These are phyloP conservation scores for Tigriopus californicus DNA, from an alignment of 2,888 invertebrate species.

Conservation along the genomic window DNA sequence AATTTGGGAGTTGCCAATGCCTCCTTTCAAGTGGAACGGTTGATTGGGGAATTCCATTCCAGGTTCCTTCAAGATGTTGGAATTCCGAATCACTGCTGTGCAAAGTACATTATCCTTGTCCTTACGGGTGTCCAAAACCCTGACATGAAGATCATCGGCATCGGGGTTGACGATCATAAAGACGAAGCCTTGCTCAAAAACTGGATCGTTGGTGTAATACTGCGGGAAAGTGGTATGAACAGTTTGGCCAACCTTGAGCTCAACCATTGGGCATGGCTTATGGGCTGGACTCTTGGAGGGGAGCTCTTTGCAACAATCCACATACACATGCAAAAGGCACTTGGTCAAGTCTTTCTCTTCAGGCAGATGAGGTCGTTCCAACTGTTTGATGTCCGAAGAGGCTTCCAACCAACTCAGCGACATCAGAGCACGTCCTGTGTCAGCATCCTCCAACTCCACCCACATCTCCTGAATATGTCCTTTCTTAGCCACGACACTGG, in stretches of 20 bases:
- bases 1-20: not conserved
- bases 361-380: too few relatives aligned
- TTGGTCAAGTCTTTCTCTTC: not conserved
- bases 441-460: conserved; percentile 82
- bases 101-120: conserved; percentile 8
- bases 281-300: not conserved
- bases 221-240: conserved; percentile 48
- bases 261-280: conserved; percentile 60
- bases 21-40: conserved; percentile 4
- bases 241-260: conserved; percentile 54
- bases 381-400: conserved; percentile 35
- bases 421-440: conserved; percentile 78
- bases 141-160: conserved; percentile 64
- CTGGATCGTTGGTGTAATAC: conserved; percentile 63
- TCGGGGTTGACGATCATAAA: conserved; percentile 82
- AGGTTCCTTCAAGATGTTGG: not conserved
- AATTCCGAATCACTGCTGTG: not conserved
- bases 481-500: not conserved
- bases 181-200: conserved; percentile 84
- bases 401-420: conserved; percentile 72
- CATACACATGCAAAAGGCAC: conserved; percentile 9
- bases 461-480: conserved; percentile 35
- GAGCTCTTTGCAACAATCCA: conserved; percentile 5
- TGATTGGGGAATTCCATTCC: conserved; percentile 7
- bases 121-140: conserved; percentile 33